Evolutionary conservation across 2,113 vertebrate species (phyloP).

Genomic region (Cephalopterus ornatus): DNA sequence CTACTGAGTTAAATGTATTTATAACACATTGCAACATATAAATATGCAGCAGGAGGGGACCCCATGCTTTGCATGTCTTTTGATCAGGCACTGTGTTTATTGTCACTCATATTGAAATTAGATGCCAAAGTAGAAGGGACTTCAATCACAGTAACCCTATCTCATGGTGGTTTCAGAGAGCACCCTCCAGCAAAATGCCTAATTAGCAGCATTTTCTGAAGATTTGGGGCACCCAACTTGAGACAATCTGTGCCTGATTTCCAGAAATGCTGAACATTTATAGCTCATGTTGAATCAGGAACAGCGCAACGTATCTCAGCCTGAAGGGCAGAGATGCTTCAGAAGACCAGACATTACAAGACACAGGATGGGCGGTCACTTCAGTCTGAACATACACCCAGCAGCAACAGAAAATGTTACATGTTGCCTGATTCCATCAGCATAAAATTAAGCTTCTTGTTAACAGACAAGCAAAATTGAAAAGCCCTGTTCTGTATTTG

Average conservation of each 20-base stretch:
- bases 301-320: background rate
- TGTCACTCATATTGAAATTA: conserved; percentile 59
- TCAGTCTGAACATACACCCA: background rate
- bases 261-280: conserved; percentile 5
- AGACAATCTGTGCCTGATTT: conserved; percentile 41
- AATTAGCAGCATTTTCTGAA: conserved; percentile 55
- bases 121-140: conserved; percentile 43
- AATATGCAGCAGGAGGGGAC: conserved; percentile 61
- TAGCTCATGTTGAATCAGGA: background rate
- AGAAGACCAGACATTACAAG: background rate
- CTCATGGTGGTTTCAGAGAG: conserved; percentile 48
- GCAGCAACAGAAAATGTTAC: background rate
- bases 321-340: background rate
- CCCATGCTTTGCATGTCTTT: conserved; percentile 56
- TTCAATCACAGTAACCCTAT: conserved; percentile 60
- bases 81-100: conserved; percentile 61
- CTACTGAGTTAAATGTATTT: conserved; percentile 62
- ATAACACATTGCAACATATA: conserved; percentile 57
- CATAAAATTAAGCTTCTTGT: background rate
- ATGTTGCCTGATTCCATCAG: background rate
- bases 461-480: background rate
- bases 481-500: background rate
- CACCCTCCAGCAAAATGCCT: conserved; percentile 41
- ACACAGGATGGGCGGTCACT: background rate
- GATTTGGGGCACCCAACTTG: conserved; percentile 40